Conservation (phyloP, 2,797 vertebrate species). For the Propithecus deckenii region DNA sequence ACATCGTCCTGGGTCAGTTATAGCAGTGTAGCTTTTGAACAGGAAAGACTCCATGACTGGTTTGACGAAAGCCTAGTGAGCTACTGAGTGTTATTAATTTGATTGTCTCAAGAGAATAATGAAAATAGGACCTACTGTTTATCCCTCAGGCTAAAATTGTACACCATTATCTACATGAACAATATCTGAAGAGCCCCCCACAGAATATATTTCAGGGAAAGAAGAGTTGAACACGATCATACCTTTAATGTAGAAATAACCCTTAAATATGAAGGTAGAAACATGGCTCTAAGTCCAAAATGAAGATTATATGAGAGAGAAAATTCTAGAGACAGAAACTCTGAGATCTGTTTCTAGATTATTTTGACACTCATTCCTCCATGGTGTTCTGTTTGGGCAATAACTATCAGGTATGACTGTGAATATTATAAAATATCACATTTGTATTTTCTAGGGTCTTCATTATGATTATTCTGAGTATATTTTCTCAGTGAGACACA, state of each 20-base stretch:
- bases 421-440: background rate
- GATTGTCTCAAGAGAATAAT: conserved; percentile 35
- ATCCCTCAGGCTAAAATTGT: conserved; percentile 29
- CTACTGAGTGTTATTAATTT: conserved; percentile 58
- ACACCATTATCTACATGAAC: conserved; percentile 18
- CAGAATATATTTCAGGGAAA: background rate
- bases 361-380: background rate
- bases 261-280: background rate
- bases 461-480: background rate
- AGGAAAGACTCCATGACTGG: background rate
- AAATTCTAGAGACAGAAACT: background rate
- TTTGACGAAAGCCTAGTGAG: conserved; percentile 43
- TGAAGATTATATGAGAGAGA: background rate
- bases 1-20: conserved; percentile 40
- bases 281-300: background rate
- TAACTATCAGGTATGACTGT: background rate
- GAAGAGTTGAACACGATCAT: background rate
- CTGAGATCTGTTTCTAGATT: background rate
- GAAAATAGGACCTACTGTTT: conserved; percentile 50
- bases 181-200: background rate
- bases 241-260: conserved; percentile 22
- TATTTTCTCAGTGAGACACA: background rate
- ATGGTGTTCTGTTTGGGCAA: background rate
- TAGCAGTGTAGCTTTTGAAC: conserved; percentile 46
- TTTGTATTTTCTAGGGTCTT: background rate